phyloP scores from a whole-genome alignment of 1,140 invertebrate genomes.

The Ips nitidus region DNA sequence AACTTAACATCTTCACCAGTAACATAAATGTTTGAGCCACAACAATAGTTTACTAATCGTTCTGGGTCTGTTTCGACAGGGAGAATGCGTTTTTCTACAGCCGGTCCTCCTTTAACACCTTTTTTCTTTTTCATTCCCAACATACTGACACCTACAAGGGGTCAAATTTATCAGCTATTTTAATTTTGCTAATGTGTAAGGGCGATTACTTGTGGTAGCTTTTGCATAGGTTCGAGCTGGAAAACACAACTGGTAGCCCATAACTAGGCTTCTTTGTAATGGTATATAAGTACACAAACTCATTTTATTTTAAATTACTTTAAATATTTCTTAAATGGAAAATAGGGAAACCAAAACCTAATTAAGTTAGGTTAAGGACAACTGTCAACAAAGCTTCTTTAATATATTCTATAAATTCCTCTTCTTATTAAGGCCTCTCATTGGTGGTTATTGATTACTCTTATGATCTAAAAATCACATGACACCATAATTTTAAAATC shows the following conservation, averaged over 20 bases:
- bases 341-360: too few species aligned
- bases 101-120: conserved; percentile 60
- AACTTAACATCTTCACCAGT: conserved; percentile 81
- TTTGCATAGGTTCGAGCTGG: conserved; percentile 41
- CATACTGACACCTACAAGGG: conserved; percentile 45
- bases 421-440: too few species aligned
- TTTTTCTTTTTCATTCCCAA: conserved; percentile 55
- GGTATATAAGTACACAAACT: neutral
- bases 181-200: neutral
- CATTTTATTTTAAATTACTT: too few species aligned
- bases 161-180: neutral
- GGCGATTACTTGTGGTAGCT: conserved; percentile 32
- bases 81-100: conserved; percentile 70
- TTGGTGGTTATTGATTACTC: too few species aligned
- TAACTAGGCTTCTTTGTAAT: conserved; percentile 21
- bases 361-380: too few species aligned
- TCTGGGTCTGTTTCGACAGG: conserved; percentile 85
- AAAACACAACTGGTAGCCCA: conserved; percentile 37
- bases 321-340: too few species aligned
- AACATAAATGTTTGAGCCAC: conserved; percentile 81
- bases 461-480: too few species aligned
- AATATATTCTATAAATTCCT: too few species aligned
- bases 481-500: too few species aligned
- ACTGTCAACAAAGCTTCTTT: too few species aligned
- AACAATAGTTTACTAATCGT: conserved; percentile 78